Evolutionary conservation across 2,797 vertebrate species (phyloP).

Genomic region (Muscicapa comitata): DNA sequence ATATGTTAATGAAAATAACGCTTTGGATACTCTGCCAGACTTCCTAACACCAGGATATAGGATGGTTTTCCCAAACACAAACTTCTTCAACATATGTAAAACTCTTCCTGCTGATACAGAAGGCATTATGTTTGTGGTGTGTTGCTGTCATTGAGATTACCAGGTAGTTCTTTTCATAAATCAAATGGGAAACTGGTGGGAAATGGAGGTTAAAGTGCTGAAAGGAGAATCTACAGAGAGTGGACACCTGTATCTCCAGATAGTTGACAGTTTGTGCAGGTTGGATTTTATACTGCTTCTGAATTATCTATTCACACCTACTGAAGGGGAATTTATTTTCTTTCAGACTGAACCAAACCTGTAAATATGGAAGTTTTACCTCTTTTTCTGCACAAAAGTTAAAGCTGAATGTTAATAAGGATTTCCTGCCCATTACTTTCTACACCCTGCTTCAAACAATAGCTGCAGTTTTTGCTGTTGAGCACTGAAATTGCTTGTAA

Average conservation of each 20-base stretch:
- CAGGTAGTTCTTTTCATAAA: background rate
- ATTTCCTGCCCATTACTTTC: background rate
- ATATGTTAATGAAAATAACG: background rate
- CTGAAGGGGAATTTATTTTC: background rate
- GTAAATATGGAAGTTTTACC: background rate
- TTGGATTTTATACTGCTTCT: background rate
- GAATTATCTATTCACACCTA: background rate
- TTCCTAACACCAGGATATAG: background rate
- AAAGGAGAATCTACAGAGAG: slow-evolving; percentile 4
- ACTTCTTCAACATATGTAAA: background rate
- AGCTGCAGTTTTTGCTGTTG: background rate
- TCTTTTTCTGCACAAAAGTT: background rate
- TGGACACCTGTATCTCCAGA: background rate
- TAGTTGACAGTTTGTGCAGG: background rate
- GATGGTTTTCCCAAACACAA: background rate
- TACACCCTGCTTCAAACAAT: background rate
- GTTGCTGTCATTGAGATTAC: slow-evolving; percentile 1
- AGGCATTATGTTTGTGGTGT: background rate
- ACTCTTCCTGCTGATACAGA: slow-evolving; percentile 2
- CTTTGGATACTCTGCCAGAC: background rate
- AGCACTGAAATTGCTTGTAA: background rate
- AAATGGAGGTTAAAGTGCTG: background rate
- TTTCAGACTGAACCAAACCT: background rate
- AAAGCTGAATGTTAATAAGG: background rate
- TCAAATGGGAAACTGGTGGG: background rate